Conservation (phyloP, 2,797 vertebrate species). For the Peromyscus attwateri region DNA sequence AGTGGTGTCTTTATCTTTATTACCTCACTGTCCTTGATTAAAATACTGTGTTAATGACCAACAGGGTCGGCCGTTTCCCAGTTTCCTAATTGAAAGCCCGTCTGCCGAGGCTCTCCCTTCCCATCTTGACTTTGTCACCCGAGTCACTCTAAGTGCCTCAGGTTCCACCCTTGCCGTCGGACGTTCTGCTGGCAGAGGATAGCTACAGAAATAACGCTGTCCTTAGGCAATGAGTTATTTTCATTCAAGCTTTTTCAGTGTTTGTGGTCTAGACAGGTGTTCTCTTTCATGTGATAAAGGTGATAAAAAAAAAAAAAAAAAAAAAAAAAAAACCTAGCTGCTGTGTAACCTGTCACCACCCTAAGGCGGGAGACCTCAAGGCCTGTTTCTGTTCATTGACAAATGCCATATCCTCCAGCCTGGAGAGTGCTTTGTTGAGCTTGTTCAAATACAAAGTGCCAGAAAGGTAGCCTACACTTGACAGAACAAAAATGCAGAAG, state of each 20-base stretch:
- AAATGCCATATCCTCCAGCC: background rate
- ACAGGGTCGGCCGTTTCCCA: background rate
- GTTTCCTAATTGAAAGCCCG: constrained; percentile 34
- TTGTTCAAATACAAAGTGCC: constrained; percentile 38
- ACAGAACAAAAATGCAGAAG: constrained; percentile 54
- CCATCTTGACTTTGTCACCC: constrained; percentile 1
- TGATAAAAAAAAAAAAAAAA: constrained; percentile 1
- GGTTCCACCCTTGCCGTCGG: constrained; percentile 8
- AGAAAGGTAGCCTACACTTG: constrained; percentile 44
- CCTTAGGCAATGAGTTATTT: constrained; percentile 13
- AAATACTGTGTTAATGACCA: constrained; percentile 55
- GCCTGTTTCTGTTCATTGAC: constrained; percentile 13
- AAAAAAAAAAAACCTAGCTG: background rate
- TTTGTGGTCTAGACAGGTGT: constrained; percentile 23
- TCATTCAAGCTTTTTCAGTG: background rate
- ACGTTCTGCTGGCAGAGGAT: background rate
- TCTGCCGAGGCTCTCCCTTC: background rate
- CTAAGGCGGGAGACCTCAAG: background rate
- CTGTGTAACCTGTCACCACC: background rate
- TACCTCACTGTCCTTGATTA: constrained; percentile 47
- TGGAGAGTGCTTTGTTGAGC: constrained; percentile 43
- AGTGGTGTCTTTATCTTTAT: constrained; percentile 62
- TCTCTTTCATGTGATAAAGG: background rate
- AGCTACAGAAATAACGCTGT: background rate
- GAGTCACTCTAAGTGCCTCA: constrained; percentile 45